Base-by-base conservation (phyloP, 2,797 vertebrate species). In the Huso huso region DNA sequence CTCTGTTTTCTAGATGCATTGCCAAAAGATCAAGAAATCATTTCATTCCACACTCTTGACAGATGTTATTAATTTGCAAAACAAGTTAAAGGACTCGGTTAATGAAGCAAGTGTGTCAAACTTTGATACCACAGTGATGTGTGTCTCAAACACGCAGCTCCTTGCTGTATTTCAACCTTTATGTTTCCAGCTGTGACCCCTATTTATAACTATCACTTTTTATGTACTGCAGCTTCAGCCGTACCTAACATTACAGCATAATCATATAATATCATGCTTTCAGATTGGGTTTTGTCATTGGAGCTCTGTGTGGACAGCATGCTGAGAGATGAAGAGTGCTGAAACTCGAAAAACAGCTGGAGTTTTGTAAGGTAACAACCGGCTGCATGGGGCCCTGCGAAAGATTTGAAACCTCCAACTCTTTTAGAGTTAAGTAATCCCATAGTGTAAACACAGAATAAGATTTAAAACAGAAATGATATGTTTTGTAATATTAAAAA, bases 91-190 rank as follows among this genome's bases (percentile, higher is more conserved):
- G 23, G 23, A 57, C 49, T 55, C 58, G 37, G 58, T 49, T 59
- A 48, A 13, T 10, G 48, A 60, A 13, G 48, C 55, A n/a, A 49
- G 8, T 48, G 65, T 58, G 65, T 49, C 65, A 15, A 66, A 49
- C 65, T 58, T 58, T 55, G 18, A 53, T 18, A 64, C 51, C 23
- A 23, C 53, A 15, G 66, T 61, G 13, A 67, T 23, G 55, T n/a
- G 55, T 10, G 12, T 11, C 55, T 58, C 9, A 10, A 4, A 6
- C 55, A n/a, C 8, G 6, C 55, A 7, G 55, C 55, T 58, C 55
- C 12, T 10, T 58, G 55, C 55, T 58, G 55, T 6, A 58, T 58
- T 58, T 58, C 55, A 58, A 58, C 55, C 55, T 55, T 48, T 62
- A 37, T 62, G 62, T 37, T 10, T 63, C 23, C 12, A 37, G 23